phyloP scores from a whole-genome alignment of 37 sponge, comb jelly and placozoan species.

The Tethya wilhelma region DNA sequence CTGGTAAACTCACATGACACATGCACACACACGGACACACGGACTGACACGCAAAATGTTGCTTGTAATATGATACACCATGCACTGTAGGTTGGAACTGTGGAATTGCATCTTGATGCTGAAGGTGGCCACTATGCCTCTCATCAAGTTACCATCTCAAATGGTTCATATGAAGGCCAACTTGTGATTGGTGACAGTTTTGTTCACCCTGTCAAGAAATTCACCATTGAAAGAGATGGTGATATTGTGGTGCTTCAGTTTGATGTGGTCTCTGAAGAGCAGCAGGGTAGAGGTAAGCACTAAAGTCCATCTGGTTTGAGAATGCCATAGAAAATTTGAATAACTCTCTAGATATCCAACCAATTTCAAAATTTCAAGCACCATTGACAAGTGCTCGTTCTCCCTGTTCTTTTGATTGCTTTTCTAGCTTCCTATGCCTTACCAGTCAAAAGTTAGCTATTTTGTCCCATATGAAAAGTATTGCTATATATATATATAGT shows the following conservation, averaged over 20 bases:
- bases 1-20: no score
- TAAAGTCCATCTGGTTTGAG: no score
- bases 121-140: constrained; percentile 61
- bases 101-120: constrained; percentile 15
- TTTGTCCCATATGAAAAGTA: no score
- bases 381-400: background rate
- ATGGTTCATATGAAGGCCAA: constrained; percentile 66
- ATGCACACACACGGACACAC: no score
- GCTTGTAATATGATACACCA: no score
- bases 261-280: background rate
- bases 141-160: constrained; percentile 5
- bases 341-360: background rate
- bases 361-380: no score
- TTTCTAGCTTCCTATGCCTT: background rate
- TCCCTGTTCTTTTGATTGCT: no score
- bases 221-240: constrained; percentile 17
- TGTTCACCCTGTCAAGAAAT: constrained; percentile 54
- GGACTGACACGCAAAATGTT: no score
- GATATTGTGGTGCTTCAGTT: constrained; percentile 47
- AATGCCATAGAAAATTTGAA: no score
- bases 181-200: constrained; percentile 57
- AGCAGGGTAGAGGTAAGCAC: background rate
- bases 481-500: no score
- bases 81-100: constrained; percentile 31
- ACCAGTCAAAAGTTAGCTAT: no score